These are phyloP conservation scores for Mythimna loreyi DNA, from an alignment of 2,888 invertebrate species.

Conservation along the genomic window DNA sequence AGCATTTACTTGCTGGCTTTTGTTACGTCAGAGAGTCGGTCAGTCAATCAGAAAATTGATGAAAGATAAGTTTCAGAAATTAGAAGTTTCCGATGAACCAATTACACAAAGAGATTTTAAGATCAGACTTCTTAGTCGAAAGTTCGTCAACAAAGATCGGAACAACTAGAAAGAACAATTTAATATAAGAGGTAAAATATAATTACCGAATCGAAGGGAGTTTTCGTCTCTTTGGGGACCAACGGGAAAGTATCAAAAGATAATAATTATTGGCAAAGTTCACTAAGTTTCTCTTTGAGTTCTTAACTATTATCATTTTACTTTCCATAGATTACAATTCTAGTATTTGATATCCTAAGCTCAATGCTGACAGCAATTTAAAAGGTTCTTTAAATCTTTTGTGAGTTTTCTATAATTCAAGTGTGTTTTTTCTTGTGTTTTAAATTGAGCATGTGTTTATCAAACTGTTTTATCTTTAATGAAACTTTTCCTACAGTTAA, in stretches of 20 bases:
- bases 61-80: too few species aligned
- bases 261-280: constrained; percentile 19
- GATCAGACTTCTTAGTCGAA: not conserved
- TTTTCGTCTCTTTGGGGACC: not conserved
- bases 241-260: not conserved
- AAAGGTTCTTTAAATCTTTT: not conserved
- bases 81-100: too few species aligned
- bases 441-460: not conserved
- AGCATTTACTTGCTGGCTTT: too few species aligned
- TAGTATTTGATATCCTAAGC: not conserved
- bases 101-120: not conserved
- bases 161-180: not conserved
- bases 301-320: not conserved
- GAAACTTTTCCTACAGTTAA: too few species aligned
- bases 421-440: not conserved
- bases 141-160: not conserved
- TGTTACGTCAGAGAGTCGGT: too few species aligned
- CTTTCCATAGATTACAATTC: not conserved
- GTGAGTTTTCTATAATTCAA: too few species aligned
- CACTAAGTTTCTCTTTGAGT: not conserved
- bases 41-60: too few species aligned
- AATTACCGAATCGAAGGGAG: not conserved
- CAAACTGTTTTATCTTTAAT: not conserved
- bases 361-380: not conserved
- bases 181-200: not conserved